Conservation (phyloP, 2,888 invertebrate species). For the Azorinus chamasolen region DNA sequence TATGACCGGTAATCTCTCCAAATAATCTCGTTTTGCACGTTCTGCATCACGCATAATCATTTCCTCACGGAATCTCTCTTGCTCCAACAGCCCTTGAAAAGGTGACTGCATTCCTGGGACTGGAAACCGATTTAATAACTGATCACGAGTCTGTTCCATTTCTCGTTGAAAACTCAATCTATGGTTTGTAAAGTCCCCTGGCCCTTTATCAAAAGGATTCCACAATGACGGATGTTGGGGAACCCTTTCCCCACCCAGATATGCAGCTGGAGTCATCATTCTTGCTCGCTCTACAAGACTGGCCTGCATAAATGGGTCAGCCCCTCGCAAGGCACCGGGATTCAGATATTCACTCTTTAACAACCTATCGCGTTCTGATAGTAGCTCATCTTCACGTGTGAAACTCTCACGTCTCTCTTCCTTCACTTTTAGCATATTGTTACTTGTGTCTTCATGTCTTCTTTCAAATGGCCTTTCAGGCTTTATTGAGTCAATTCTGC, state of each 20-base stretch:
- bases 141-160: conserved; percentile 74
- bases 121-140: conserved; percentile 69
- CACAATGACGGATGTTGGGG: conserved; percentile 74
- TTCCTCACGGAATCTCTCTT: conserved; percentile 76
- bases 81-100: conserved; percentile 64
- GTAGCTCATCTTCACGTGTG: conserved; percentile 65
- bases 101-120: conserved; percentile 52
- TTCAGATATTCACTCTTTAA: conserved; percentile 64
- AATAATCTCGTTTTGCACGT: conserved; percentile 70
- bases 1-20: conserved; percentile 75
- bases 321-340: conserved; percentile 41
- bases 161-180: conserved; percentile 70
- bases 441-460: conserved; percentile 68
- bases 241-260: conserved; percentile 68
- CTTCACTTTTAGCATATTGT: conserved; percentile 75
- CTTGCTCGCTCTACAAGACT: conserved; percentile 75
- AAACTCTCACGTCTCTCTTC: conserved; percentile 74
- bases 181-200: conserved; percentile 67
- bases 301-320: conserved; percentile 61
- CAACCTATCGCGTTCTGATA: conserved; percentile 61
- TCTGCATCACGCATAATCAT: conserved; percentile 70
- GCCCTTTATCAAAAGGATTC: conserved; percentile 78
- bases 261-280: conserved; percentile 69
- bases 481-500: conserved; percentile 75
- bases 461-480: conserved; percentile 71